Evolutionary conservation across 2,797 vertebrate genomes (phyloP).

Genomic region (Sciurus vulgaris): DNA sequence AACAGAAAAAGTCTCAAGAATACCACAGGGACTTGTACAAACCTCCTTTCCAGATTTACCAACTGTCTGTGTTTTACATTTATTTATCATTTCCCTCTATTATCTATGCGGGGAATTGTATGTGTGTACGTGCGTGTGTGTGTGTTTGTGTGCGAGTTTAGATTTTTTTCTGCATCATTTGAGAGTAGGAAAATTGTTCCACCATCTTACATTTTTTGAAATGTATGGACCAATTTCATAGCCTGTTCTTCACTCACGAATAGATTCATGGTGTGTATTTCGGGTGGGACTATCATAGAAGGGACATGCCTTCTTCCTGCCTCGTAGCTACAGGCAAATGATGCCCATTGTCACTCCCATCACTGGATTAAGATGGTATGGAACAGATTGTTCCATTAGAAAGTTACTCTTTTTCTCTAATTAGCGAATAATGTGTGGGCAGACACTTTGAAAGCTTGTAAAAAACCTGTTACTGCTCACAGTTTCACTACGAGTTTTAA

Average conservation of each 20-base stretch:
- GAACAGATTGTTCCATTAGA: background rate
- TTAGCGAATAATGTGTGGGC: background rate
- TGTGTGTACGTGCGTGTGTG: background rate
- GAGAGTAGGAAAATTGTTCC: background rate
- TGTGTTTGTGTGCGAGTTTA: background rate
- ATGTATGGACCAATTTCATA: conserved; percentile 3
- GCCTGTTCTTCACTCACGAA: background rate
- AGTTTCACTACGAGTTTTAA: background rate
- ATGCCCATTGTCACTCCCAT: background rate
- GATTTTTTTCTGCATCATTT: background rate
- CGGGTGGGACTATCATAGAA: background rate
- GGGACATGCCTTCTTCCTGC: background rate
- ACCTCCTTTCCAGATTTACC: background rate
- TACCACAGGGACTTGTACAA: background rate
- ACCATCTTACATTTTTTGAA: conserved; percentile 9
- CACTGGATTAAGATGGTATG: background rate
- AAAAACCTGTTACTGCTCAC: conserved; percentile 23
- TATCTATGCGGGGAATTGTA: background rate
- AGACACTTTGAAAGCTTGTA: background rate
- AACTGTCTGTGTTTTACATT: background rate
- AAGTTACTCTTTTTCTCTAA: background rate
- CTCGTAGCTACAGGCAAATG: background rate
- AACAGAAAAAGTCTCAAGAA: background rate
- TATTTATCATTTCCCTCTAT: background rate
- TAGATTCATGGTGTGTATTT: conserved; percentile 1